phyloP scores from a whole-genome alignment of 2,888 invertebrate genomes.

The Reticulitermes lucifugus region DNA sequence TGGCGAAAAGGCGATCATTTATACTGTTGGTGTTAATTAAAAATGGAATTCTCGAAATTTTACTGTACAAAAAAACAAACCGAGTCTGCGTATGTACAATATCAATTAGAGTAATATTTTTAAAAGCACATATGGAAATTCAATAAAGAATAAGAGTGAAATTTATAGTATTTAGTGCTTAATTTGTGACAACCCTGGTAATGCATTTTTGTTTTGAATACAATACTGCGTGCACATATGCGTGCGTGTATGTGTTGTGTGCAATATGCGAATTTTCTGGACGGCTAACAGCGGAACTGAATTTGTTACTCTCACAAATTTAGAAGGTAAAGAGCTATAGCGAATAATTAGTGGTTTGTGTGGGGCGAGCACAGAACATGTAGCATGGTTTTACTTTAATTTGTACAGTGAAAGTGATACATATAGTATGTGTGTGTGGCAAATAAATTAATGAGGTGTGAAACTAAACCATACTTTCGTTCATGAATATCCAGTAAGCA shows the following conservation, averaged over 20 bases:
- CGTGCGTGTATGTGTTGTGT: no score
- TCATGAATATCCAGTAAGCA: background rate
- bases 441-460: constrained; percentile 29
- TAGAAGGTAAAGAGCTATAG: constrained; percentile 28
- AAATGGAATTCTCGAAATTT: background rate
- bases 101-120: background rate
- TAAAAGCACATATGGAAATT: background rate
- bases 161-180: background rate
- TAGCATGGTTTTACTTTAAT: constrained; percentile 27
- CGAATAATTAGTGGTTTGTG: constrained; percentile 27
- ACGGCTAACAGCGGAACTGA: constrained; percentile 19
- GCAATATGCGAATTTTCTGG: constrained; percentile 8
- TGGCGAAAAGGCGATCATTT: background rate
- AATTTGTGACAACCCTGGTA: background rate
- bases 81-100: background rate
- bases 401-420: constrained; percentile 32
- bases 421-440: background rate
- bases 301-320: constrained; percentile 38
- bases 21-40: background rate
- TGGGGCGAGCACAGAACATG: background rate
- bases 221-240: background rate
- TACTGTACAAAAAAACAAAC: background rate
- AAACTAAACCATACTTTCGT: constrained; percentile 20
- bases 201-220: background rate
- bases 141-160: background rate